Evolutionary conservation across 2,888 invertebrate species (phyloP).

Genomic region (Acanthosepion lycidas): DNA sequence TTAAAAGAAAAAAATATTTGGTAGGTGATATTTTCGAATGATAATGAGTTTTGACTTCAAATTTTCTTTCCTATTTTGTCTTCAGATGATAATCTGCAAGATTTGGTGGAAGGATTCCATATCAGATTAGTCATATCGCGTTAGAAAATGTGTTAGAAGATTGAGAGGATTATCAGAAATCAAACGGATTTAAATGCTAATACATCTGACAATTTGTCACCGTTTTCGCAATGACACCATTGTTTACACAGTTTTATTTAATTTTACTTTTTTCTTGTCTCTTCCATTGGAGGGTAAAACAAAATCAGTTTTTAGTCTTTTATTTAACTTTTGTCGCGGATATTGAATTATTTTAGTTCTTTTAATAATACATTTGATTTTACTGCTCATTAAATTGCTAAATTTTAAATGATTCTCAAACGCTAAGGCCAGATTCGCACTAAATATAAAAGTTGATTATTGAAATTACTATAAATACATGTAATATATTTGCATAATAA

Average conservation of each 20-base stretch:
- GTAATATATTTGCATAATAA: too few relatives aligned
- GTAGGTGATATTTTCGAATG: background rate
- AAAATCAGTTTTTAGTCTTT: too few relatives aligned
- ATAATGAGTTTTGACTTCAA: background rate
- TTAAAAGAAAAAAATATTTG: background rate
- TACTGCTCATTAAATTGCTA: background rate
- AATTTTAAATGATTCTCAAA: background rate
- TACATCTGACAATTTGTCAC: background rate
- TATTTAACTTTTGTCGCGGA: too few relatives aligned
- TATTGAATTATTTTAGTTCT: too few relatives aligned
- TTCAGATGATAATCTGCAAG: background rate
- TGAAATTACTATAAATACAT: too few relatives aligned
- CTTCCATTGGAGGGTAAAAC: background rate
- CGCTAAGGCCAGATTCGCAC: background rate
- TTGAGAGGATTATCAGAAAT: background rate
- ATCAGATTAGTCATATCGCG: background rate
- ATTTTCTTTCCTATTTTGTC: background rate
- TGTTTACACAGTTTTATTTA: background rate
- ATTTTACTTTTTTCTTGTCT: background rate
- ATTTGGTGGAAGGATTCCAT: background rate
- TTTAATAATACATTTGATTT: background rate
- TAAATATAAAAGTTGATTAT: background rate
- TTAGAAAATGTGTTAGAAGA: background rate
- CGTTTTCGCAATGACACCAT: background rate
- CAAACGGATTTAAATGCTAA: background rate